Percentiles rank a stretch among this genome's conserved stretches.
Evolutionary conservation across 2,888 invertebrate genomes (phyloP).

Genomic region (Clusia tigrina): DNA sequence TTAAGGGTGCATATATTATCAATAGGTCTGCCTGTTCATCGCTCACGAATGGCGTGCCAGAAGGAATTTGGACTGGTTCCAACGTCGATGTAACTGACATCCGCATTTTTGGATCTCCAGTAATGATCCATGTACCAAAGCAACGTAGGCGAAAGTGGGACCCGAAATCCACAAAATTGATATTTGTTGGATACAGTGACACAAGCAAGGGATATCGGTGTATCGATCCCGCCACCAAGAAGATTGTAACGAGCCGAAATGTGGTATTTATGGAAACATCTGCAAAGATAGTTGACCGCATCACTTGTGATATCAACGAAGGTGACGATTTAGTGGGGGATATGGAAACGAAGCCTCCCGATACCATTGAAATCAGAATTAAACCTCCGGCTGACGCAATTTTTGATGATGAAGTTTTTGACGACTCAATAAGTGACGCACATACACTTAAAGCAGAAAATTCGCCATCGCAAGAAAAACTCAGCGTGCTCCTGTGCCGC

Average conservation of each 20-base stretch:
- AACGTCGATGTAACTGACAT: conserved; percentile 47
- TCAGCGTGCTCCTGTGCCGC: not conserved
- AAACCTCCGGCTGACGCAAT: not conserved
- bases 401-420: not conserved
- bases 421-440: too few species aligned
- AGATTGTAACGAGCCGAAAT: conserved; percentile 23
- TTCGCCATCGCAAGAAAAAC: too few species aligned
- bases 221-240: conserved; percentile 25
- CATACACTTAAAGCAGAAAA: too few species aligned
- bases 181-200: conserved; percentile 56
- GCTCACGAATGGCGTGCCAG: conserved; percentile 42
- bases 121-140: conserved; percentile 52
- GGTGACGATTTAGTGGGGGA: conserved; percentile 12
- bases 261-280: conserved; percentile 16
- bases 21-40: conserved; percentile 21
- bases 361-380: not conserved
- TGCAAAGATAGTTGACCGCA: not conserved
- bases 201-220: conserved; percentile 41
- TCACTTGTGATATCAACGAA: not conserved
- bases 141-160: conserved; percentile 48
- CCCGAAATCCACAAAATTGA: conserved; percentile 44
- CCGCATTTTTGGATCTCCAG: conserved; percentile 54
- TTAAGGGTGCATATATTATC: conserved; percentile 28
- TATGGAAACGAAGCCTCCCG: not conserved
- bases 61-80: conserved; percentile 52